A percentile compares a stretch with the other conserved stretches of the same genome.
phyloP scores from a whole-genome alignment of 2,113 vertebrate species.

The Sander vitreus region DNA sequence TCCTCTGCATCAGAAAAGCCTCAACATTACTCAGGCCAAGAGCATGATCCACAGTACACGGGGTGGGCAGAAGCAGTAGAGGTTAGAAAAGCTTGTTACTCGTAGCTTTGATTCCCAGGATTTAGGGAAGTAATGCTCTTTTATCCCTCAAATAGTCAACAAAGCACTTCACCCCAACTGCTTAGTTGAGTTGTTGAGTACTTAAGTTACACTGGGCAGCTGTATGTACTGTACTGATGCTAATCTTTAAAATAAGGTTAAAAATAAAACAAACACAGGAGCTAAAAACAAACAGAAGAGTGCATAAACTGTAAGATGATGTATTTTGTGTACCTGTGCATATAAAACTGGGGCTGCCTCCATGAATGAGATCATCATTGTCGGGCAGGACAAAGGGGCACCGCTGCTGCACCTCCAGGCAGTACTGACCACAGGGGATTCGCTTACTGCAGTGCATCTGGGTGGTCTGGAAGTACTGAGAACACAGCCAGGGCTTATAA shows the following conservation, averaged over 20 bases:
- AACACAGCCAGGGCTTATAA: conserved; percentile 99
- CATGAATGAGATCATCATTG: conserved; percentile 98
- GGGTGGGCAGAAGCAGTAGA: background rate
- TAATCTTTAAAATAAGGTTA: background rate
- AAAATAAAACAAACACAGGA: background rate
- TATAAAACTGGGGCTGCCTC: conserved; percentile 99
- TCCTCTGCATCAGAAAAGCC: too few species aligned
- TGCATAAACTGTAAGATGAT: background rate
- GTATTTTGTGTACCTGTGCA: conserved; percentile 91
- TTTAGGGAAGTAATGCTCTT: conserved; percentile 13
- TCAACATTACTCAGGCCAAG: background rate
- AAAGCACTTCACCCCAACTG: background rate
- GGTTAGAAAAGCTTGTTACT: background rate
- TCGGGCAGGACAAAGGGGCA: conserved; percentile 99
- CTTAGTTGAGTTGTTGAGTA: background rate
- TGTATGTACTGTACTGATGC: background rate
- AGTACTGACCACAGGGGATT: conserved; percentile 99
- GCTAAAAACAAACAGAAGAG: background rate
- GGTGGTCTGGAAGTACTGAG: conserved; percentile 98
- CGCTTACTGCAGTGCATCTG: conserved; percentile 98
- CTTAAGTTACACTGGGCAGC: background rate
- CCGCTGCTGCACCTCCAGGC: conserved; percentile 97
- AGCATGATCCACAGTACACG: background rate
- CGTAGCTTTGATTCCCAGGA: conserved; percentile 10
- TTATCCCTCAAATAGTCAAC: conserved; percentile 7